Base-by-base conservation (phyloP, 1,140 invertebrate species). In the Scaptomyza graminum region DNA sequence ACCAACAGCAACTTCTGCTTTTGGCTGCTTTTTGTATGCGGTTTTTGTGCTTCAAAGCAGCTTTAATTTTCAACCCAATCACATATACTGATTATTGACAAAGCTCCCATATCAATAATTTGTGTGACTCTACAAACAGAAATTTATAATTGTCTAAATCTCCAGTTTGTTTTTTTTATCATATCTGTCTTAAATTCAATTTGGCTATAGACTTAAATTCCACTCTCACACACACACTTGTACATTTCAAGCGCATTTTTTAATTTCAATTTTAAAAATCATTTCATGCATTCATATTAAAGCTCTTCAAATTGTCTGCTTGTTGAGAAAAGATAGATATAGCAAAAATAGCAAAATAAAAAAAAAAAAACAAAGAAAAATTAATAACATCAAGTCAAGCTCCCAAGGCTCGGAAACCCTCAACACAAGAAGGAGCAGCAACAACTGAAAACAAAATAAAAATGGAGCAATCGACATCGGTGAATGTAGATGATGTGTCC, bases 381-480 rank as follows among this genome's bases (percentile, higher is more conserved):
- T 57, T 74, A 69, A 74, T 74, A 74, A 74, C 71, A 69, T 69
- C 65, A 63, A 69, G 59, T 69, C 66, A 69, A 69, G 70, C 59
- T 72, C 51, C 37, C 65, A 44, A 62, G 44, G 60, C 56, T 49
- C 50, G 70, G 65, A 68, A 73, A 69, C 43, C 51, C 44, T 68
- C 52, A 28, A 47, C 15, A 50, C 16, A 43, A 22, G 31, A 9
- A 8, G 31, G 8, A 34, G 31, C 31, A 9, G 7, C 31, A 34
- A 34, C 31, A 34, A 34, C 31, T 22, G 8, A 34, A 18, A 55
- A 47, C 18, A 49, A 41, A 12, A 39, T n/a, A n/a, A 41, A 56
- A 44, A 50, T 0, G n/a, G 9, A 56, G 12, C 18, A 18, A 13
- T 43, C 16, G 18, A 41, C 16, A 34, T 22, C 39, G 15, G 22